Conservation (phyloP, 2,113 vertebrate genomes). For the Psephotus haematonotus region DNA sequence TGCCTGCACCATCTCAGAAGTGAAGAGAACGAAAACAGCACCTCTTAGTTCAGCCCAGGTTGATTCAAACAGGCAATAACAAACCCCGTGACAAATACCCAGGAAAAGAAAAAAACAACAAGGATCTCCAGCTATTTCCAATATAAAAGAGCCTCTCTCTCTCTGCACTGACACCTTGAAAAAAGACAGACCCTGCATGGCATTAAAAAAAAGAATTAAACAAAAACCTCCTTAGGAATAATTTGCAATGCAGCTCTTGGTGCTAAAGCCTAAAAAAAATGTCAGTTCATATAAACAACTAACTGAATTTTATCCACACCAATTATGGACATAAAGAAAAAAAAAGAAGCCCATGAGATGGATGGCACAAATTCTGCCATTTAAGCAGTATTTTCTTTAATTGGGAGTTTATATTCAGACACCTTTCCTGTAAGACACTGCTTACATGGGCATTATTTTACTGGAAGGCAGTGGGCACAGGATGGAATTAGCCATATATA, state of each 20-base stretch:
- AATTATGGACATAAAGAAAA: slow-evolving; percentile 93
- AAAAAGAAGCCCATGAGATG: slow-evolving; percentile 28
- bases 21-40: slow-evolving; percentile 73
- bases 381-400: slow-evolving; percentile 75
- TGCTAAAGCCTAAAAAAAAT: slow-evolving; percentile 98
- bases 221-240: slow-evolving; percentile 92
- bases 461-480: slow-evolving; percentile 38
- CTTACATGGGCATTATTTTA: slow-evolving; percentile 73
- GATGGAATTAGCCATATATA: slow-evolving; percentile 72
- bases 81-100: slow-evolving; percentile 76
- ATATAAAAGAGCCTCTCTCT: slow-evolving; percentile 75
- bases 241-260: slow-evolving; percentile 88
- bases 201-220: slow-evolving; percentile 93
- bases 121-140: slow-evolving; percentile 75
- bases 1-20: slow-evolving; percentile 96
- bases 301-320: slow-evolving; percentile 91
- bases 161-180: slow-evolving; percentile 90
- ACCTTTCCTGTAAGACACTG: slow-evolving; percentile 67
- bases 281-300: slow-evolving; percentile 96
- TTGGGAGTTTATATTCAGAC: slow-evolving; percentile 73
- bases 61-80: slow-evolving; percentile 77
- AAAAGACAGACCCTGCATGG: slow-evolving; percentile 91
- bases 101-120: slow-evolving; percentile 13
- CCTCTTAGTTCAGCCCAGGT: slow-evolving; percentile 70
- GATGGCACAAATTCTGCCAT: slow-evolving; percentile 59